These are phyloP conservation scores for Sardinella longiceps DNA, from an alignment of 2,797 vertebrate genomes.

Conservation along the genomic window DNA sequence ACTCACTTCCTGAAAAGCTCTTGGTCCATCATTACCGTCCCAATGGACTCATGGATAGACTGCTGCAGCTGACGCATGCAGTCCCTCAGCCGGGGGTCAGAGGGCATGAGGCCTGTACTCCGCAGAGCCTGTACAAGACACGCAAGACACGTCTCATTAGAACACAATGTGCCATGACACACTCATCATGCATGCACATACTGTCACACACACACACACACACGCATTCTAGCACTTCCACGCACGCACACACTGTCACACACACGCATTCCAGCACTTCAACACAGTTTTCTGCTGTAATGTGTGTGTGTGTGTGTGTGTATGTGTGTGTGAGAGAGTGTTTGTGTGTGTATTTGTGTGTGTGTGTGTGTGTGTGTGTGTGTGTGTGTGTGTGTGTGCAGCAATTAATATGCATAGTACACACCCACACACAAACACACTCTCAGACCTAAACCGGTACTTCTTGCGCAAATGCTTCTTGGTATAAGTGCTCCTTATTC, in stretches of 20 bases:
- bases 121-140: slow-evolving; percentile 76
- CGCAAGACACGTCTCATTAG: neutral
- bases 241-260: slow-evolving; percentile 18
- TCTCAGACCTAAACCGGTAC: too few relatives aligned
- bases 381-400: too few relatives aligned
- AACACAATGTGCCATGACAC: neutral
- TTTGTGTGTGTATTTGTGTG: too few relatives aligned
- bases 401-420: too few relatives aligned
- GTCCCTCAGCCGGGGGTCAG: slow-evolving; percentile 86
- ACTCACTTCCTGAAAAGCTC: slow-evolving; percentile 84
- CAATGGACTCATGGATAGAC: slow-evolving; percentile 71
- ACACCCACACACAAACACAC: too few relatives aligned
- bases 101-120: slow-evolving; percentile 83
- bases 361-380: too few relatives aligned
- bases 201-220: slow-evolving; percentile 20
- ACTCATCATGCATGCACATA: neutral
- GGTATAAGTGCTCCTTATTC: neutral
- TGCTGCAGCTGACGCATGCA: slow-evolving; percentile 80
- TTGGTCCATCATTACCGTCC: slow-evolving; percentile 82
- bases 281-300: neutral
- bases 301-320: too few relatives aligned
- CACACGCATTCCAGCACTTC: neutral
- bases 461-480: neutral
- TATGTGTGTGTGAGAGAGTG: too few relatives aligned
- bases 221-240: neutral